Percentiles rank a stretch among this genome's conserved stretches.
Conservation (phyloP, 2,113 vertebrate genomes). For the Bos indicus region DNA sequence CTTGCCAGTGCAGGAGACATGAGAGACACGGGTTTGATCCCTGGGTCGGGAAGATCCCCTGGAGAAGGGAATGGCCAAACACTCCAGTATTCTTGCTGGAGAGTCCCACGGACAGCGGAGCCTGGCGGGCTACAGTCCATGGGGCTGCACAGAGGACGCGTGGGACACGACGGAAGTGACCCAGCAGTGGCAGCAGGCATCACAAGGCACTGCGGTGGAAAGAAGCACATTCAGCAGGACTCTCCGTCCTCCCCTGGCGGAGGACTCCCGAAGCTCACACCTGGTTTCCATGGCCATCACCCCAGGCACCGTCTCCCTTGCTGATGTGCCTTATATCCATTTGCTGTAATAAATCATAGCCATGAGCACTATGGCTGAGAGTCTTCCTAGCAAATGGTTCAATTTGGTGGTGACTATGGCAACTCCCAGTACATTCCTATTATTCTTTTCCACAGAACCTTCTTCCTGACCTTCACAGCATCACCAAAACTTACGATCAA, state of each 20-base stretch:
- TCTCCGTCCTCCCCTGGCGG: rapidly evolving
- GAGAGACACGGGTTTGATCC: not conserved
- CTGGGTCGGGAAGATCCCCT: not conserved
- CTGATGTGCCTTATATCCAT: not conserved
- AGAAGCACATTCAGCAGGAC: rapidly evolving
- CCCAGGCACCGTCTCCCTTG: no score
- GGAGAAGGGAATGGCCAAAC: not conserved
- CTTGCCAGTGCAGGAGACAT: not conserved
- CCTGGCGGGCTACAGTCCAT: not conserved
- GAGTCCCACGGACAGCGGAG: not conserved
- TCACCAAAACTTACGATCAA: not conserved
- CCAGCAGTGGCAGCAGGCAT: not conserved
- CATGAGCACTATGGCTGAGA: not conserved
- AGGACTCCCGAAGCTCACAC: not conserved
- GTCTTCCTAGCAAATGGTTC: not conserved
- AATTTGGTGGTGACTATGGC: not conserved
- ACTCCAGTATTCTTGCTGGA: not conserved
- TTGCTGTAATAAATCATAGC: not conserved
- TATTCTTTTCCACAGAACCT: not conserved
- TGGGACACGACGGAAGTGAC: not conserved
- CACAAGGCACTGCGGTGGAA: not conserved
- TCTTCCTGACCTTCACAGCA: not conserved
- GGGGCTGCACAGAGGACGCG: not conserved
- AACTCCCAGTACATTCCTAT: not conserved
- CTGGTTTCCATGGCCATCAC: not conserved